Percentiles rank a stretch among this genome's conserved stretches.
Evolutionary conservation across 2,888 invertebrate species (phyloP).

Genomic region (Hypselothyrea guttata): DNA sequence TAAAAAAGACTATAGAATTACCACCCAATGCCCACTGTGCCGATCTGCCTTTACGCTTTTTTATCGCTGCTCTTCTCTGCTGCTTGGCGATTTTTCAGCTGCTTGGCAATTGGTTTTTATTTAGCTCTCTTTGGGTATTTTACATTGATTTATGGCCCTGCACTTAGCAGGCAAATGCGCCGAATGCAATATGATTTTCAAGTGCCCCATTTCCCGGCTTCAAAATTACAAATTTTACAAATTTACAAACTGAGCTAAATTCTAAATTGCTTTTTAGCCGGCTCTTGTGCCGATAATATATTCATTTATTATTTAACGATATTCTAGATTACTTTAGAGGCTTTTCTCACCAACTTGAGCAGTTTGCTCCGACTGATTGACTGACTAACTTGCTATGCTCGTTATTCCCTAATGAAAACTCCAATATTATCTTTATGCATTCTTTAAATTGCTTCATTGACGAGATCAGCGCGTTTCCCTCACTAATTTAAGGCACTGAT

Average conservation of each 20-base stretch:
- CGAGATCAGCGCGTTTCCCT: too few relatives aligned
- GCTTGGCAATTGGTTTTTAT: conserved; percentile 27
- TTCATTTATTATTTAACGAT: too few relatives aligned
- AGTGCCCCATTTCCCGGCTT: conserved; percentile 10
- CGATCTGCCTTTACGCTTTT: neutral
- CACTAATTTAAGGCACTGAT: too few relatives aligned
- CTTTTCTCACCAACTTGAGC: too few relatives aligned
- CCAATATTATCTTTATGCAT: too few relatives aligned
- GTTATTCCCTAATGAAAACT: too few relatives aligned
- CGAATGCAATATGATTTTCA: conserved; percentile 22
- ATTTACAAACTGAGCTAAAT: conserved; percentile 42
- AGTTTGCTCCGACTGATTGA: too few relatives aligned
- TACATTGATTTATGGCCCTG: conserved; percentile 60
- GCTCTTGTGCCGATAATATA: too few relatives aligned
- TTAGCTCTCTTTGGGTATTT: conserved; percentile 18
- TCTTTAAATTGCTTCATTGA: too few relatives aligned
- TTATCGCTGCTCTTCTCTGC: neutral
- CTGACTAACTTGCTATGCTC: too few relatives aligned
- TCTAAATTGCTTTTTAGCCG: conserved; percentile 57
- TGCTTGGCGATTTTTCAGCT: neutral
- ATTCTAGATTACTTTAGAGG: too few relatives aligned
- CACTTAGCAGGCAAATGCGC: conserved; percentile 43
- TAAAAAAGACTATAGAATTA: neutral
- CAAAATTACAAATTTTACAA: conserved; percentile 11
- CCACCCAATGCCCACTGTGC: neutral